These are phyloP conservation scores for Drosophila sproati DNA, from an alignment of 1,140 invertebrate genomes.

Conservation along the genomic window DNA sequence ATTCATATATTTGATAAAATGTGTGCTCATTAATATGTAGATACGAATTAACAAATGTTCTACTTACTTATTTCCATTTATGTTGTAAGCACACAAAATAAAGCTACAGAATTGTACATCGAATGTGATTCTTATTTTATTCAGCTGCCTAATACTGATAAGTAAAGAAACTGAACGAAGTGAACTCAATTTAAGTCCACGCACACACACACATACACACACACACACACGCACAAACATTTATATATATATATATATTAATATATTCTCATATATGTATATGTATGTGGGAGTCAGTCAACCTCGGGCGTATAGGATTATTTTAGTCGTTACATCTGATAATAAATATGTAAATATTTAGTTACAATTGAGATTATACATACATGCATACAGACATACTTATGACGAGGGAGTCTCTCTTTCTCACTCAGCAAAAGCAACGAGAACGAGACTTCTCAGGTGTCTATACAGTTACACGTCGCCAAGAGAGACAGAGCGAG, in stretches of 20 bases:
- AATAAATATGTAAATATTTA: background rate
- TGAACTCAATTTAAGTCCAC: no score
- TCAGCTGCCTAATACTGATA: background rate
- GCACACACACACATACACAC: background rate
- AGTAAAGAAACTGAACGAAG: background rate
- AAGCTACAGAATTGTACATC: background rate
- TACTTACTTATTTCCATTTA: no score
- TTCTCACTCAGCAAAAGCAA: conserved; percentile 25
- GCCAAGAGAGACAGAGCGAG: conserved; percentile 13
- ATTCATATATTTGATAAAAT: no score
- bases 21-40: no score
- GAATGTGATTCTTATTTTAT: background rate
- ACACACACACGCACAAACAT: background rate
- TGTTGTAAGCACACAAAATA: no score
- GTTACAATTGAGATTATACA: background rate
- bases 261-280: no score
- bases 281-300: background rate
- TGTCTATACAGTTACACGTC: conserved; percentile 51
- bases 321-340: background rate
- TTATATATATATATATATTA: background rate
- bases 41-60: no score
- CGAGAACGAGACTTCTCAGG: conserved; percentile 62
- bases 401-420: conserved; percentile 17
- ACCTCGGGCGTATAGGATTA: background rate
- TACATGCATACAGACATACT: background rate